Evolutionary conservation across 2,113 vertebrate genomes (phyloP).

Genomic region (Pseudolaguvia tuberculata): DNA sequence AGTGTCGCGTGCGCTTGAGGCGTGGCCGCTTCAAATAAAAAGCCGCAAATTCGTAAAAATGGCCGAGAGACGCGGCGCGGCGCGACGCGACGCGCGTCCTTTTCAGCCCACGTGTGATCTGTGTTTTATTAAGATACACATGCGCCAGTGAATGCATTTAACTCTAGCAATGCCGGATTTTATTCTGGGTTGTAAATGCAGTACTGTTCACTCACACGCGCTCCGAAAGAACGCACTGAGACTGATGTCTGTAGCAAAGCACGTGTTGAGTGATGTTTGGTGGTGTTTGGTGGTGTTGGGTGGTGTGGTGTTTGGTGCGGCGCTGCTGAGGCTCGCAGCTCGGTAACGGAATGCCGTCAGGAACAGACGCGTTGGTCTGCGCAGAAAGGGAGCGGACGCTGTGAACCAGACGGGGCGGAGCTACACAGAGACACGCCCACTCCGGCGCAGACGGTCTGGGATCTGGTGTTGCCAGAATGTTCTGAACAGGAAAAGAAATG

Average conservation of each 20-base stretch:
- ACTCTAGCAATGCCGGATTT: conserved; percentile 6
- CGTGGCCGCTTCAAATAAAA: conserved; percentile 25
- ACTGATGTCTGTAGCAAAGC: conserved; percentile 5
- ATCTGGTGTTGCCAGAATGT: conserved; percentile 47
- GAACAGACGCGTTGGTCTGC: conserved; percentile 23
- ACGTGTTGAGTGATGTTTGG: neutral
- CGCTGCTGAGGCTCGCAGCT: neutral
- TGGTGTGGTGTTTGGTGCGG: too few relatives aligned
- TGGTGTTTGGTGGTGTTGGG: too few relatives aligned
- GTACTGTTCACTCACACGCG: neutral
- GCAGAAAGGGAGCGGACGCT: conserved; percentile 57
- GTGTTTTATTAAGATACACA: neutral
- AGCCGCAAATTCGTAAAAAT: conserved; percentile 29
- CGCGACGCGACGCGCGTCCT: neutral
- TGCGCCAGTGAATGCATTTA: neutral
- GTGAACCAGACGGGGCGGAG: conserved; percentile 74
- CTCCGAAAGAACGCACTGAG: neutral
- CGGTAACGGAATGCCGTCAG: conserved; percentile 34
- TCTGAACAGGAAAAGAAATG: neutral
- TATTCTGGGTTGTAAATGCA: too few relatives aligned
- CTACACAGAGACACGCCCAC: conserved; percentile 55
- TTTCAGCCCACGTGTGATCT: neutral
- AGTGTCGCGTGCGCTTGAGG: conserved; percentile 12
- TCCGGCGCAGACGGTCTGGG: conserved; percentile 65
- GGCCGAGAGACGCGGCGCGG: conserved; percentile 21